Conservation (phyloP, 2,113 vertebrate species). For the Mus musculus region GRCm39 chr16:97200501-97201000, state of each 20-base stretch:
- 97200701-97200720: neutral
- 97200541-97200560: neutral
- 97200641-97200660: accelerated
- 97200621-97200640: neutral
- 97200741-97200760: neutral
- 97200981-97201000: neutral
- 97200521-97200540: neutral
- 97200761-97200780: neutral
- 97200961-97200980: accelerated
- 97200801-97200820: slow-evolving; percentile 80
- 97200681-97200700: neutral
- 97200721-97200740: neutral
- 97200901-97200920: slow-evolving; percentile 89
- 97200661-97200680: neutral
- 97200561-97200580: neutral
- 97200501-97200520: too few species aligned
- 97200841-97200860: slow-evolving; percentile 98
- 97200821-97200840: slow-evolving; percentile 91
- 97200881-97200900: slow-evolving; percentile 89
- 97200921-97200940: slow-evolving; percentile 79
- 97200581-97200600: accelerated
- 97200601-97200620: neutral
- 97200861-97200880: slow-evolving; percentile 99
- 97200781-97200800: slow-evolving; percentile 36
- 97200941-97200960: neutral